Base-by-base conservation (phyloP, 2,113 vertebrate genomes). In the Taxidea taxus region DNA sequence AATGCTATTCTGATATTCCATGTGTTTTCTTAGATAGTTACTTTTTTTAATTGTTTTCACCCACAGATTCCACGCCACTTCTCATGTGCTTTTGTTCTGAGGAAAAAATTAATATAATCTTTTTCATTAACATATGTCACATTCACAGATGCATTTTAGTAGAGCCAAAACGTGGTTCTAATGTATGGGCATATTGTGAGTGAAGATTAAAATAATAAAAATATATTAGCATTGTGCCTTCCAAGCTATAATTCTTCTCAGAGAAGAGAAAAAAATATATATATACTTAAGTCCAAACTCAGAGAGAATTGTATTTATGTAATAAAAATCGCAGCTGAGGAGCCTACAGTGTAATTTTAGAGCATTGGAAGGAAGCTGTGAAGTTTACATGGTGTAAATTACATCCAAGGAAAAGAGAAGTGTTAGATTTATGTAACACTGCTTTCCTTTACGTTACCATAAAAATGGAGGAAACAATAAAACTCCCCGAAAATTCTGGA, bases 351-450 rank as follows among this genome's bases (percentile, higher is more conserved):
- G 39, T 81, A 94, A 96, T 90, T 89, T 92, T 90, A 96, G 87
- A 93, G 56, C n/a, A 86, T 11, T 81, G 58, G 82, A 90, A 51
- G 29, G 49, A 49, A 94, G 58, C 81, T 93, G 56, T 92, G n/a
- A 78, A 74, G 39, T 93, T 95, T 94, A 92, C 44, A 64, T 77
- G 77, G 25, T 93, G 1, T 87, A 84, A 96, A 97, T 83, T 83
- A 84, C 8, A 66, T 81, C 23, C 7, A 60, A 54, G 31, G n/a
- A 82, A 72, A 95, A 91, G 47, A 81, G 49, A 94, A 94, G 31
- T 66, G 39, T 86, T 92, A 29, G 10, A 72, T 82, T 93, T 83
- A 87, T 72, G 56, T 44, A 88, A 77, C 11, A 74, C 10, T n/a
- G 11, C 31, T 74, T 86, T 86, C 39, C 29, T 97, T 87, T 77